Percentiles rank a stretch among this genome's conserved stretches.
Evolutionary conservation across 2,113 vertebrate species (phyloP).

Genomic region (Cyprinodon tularosa): DNA sequence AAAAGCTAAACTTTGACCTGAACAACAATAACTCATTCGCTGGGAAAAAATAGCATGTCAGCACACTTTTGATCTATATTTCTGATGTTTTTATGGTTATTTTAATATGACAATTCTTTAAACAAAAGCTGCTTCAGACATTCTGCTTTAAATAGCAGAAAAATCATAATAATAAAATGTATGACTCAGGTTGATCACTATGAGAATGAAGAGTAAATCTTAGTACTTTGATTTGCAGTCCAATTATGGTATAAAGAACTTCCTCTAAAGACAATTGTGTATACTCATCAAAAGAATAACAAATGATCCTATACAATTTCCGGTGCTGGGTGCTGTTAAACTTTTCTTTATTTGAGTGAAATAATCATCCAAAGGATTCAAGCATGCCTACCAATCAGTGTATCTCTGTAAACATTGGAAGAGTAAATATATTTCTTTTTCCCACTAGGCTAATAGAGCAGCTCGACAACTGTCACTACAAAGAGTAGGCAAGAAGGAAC

Average conservation of each 20-base stretch:
- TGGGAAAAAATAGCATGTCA: background rate
- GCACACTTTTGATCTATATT: background rate
- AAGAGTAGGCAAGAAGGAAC: slow-evolving; percentile 18
- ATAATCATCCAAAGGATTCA: slow-evolving; percentile 1
- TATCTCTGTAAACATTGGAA: slow-evolving; percentile 23
- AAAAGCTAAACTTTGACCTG: no score
- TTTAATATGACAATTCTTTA: slow-evolving; percentile 26
- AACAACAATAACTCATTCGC: background rate
- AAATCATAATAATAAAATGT: slow-evolving; percentile 12
- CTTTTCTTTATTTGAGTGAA: background rate
- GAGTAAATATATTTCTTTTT: slow-evolving; percentile 31
- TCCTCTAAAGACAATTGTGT: slow-evolving; percentile 9
- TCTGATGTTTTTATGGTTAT: background rate
- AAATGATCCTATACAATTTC: background rate
- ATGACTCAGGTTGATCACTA: slow-evolving; percentile 22
- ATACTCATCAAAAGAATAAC: background rate
- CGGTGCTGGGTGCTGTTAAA: background rate
- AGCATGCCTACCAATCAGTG: slow-evolving; percentile 10
- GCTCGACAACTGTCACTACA: slow-evolving; percentile 35
- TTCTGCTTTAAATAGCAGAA: slow-evolving; percentile 15
- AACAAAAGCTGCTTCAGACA: slow-evolving; percentile 9
- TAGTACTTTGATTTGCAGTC: slow-evolving; percentile 22
- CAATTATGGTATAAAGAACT: background rate
- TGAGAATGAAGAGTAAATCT: slow-evolving; percentile 39
- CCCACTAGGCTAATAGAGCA: slow-evolving; percentile 11